Evolutionary conservation across 23 tunicate species (phyloP), one percentile per base, ranked within the genome.

Genomic region (Trididemnum nubilum): DNA sequence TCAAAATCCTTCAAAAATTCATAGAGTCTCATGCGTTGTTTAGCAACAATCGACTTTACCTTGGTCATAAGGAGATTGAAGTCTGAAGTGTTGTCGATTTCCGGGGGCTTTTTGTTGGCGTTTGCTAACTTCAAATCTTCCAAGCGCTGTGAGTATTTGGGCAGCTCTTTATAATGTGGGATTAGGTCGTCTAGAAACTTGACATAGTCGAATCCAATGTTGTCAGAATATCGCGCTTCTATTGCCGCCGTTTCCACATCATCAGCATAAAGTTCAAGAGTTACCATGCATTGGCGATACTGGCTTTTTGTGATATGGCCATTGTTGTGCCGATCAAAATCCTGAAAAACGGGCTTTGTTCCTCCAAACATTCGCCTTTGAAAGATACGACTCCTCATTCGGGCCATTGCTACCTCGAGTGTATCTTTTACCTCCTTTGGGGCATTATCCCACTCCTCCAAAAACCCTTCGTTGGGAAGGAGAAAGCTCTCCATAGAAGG

Each of bases 1-100:
- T 93, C 98, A 50, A 83, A 93, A 88, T 93, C 98, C 35, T 84
- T 84, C 89, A 93, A 81, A 54, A 93, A 93, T 70, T 93, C 98
- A 66, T 87, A 88, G 29, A 85, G 21, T 50, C 92, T 86, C 94
- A 85, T 85, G 49, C 98, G 52, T 54, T 88, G 80, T 39, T 84
- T 93, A 35, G 75, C 79, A n/a, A 87, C 94, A 51, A 76, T 87
- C 19, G 86, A 49, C 51, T 87, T 93, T 57, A 87, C 78, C 76
- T 88, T 93, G 36, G 65, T 84, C 74, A 93, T 83, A 63, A 93
- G 78, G 30, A 82, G 76, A 36, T 84, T 59, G 3, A 83, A 33
- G 73, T 77, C 83, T 36, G 44, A 51, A 54, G 84, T 36, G 0
- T 93, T 87, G 72, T 93, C 87, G 25, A 93, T 81, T 77, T 93